A percentile compares a stretch with the other conserved stretches of the same genome.
Conservation (phyloP, 2,888 invertebrate genomes). For the Plagodis dolabraria region DNA sequence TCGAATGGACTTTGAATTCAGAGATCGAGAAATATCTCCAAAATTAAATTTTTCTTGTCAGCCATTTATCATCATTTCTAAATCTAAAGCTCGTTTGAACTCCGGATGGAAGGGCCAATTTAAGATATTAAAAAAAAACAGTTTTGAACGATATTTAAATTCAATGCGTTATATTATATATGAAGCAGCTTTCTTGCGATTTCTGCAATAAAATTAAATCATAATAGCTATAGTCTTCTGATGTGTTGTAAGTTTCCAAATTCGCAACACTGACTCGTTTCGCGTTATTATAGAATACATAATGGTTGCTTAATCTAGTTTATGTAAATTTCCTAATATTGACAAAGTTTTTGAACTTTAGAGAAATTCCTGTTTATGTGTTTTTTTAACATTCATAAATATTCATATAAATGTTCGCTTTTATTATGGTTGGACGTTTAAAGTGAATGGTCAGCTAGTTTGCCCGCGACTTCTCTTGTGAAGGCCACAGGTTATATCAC, state of each 20-base stretch:
- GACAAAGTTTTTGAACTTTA: constrained; percentile 47
- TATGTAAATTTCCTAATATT: constrained; percentile 55
- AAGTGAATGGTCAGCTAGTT: no score
- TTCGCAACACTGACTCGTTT: constrained; percentile 42
- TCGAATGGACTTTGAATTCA: constrained; percentile 1
- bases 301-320: constrained; percentile 50
- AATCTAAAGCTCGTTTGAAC: background rate
- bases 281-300: constrained; percentile 44
- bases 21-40: background rate
- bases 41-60: background rate
- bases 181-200: constrained; percentile 19
- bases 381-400: constrained; percentile 46
- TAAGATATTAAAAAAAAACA: background rate
- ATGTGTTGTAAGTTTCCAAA: constrained; percentile 34
- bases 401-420: constrained; percentile 26
- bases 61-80: constrained; percentile 1
- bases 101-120: background rate
- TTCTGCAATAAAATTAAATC: constrained; percentile 30
- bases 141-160: constrained; percentile 8
- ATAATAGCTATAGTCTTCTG: constrained; percentile 26
- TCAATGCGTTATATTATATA: constrained; percentile 1
- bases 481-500: no score
- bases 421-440: background rate
- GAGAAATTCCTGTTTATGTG: constrained; percentile 44
- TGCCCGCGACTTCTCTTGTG: no score